phyloP scores from a whole-genome alignment of 2,113 vertebrate genomes.

The Leucosticte australis region DNA sequence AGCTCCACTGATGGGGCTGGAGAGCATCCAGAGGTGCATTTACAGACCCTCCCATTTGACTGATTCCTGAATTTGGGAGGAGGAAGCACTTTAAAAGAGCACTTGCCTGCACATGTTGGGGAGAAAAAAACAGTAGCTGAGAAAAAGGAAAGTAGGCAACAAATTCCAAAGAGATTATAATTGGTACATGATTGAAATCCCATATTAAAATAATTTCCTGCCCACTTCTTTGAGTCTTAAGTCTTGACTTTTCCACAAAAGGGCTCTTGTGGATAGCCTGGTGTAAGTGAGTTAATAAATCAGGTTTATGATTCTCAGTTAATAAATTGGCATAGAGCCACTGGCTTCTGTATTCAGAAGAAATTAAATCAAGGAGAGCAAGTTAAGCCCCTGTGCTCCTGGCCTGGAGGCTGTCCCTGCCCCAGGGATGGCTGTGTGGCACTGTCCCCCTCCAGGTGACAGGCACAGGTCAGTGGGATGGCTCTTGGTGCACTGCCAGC shows the following conservation, averaged over 20 bases:
- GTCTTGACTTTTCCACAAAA: background rate
- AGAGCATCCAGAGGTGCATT: background rate
- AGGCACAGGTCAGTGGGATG: background rate
- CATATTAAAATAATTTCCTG: constrained; percentile 56
- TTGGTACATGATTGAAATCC: constrained; percentile 36
- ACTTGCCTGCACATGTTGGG: background rate
- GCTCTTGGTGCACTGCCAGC: background rate
- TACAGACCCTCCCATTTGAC: too few species aligned
- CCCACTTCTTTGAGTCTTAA: background rate
- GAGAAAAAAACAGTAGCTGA: background rate
- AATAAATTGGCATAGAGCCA: constrained; percentile 18
- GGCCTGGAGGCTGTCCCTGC: background rate
- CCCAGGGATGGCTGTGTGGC: fast-evolving
- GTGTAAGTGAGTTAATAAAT: constrained; percentile 30
- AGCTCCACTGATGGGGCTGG: background rate
- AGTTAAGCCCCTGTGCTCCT: background rate
- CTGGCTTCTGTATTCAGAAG: background rate
- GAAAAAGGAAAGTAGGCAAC: background rate
- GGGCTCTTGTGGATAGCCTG: background rate
- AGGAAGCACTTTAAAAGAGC: background rate
- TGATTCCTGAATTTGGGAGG: background rate
- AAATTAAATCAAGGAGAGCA: background rate
- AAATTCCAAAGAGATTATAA: constrained; percentile 41
- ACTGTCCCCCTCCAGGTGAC: background rate
- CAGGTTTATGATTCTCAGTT: constrained; percentile 28